phyloP scores from a whole-genome alignment of 2,113 vertebrate genomes.

The Barnardius zonarius region DNA sequence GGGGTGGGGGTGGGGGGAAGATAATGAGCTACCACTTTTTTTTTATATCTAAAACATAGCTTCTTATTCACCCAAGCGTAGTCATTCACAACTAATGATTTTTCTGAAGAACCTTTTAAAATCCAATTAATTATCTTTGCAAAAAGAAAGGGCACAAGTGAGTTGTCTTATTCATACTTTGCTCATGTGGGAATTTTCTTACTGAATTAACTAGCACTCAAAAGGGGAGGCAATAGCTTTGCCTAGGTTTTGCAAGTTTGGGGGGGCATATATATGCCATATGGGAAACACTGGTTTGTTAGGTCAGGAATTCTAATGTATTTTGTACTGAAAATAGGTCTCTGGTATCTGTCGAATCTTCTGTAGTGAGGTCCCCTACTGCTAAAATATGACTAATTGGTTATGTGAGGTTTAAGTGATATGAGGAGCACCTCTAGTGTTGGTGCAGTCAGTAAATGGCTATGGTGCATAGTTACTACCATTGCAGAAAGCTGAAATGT shows the following conservation, averaged over 20 bases:
- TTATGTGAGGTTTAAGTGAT: background rate
- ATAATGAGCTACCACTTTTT: background rate
- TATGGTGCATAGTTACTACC: background rate
- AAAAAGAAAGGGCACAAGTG: background rate
- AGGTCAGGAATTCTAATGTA: background rate
- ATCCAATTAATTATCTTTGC: background rate
- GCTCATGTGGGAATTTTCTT: background rate
- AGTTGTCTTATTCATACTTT: background rate
- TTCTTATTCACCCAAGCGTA: background rate
- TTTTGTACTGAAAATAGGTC: background rate
- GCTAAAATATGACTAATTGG: background rate
- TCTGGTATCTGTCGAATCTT: background rate
- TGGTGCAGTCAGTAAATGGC: background rate
- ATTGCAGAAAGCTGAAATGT: background rate
- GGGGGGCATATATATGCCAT: accelerated
- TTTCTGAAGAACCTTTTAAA: conserved; percentile 12
- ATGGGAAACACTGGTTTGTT: background rate
- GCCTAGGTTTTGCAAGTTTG: background rate
- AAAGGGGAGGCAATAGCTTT: background rate
- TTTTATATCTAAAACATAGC: background rate
- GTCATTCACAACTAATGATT: background rate
- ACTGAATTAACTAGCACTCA: background rate
- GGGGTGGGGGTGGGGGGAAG: background rate
- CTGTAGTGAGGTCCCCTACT: background rate
- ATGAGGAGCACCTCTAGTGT: background rate